These are phyloP conservation scores for Eupithecia subumbrata DNA, from an alignment of 2,888 invertebrate genomes.

Conservation along the genomic window DNA sequence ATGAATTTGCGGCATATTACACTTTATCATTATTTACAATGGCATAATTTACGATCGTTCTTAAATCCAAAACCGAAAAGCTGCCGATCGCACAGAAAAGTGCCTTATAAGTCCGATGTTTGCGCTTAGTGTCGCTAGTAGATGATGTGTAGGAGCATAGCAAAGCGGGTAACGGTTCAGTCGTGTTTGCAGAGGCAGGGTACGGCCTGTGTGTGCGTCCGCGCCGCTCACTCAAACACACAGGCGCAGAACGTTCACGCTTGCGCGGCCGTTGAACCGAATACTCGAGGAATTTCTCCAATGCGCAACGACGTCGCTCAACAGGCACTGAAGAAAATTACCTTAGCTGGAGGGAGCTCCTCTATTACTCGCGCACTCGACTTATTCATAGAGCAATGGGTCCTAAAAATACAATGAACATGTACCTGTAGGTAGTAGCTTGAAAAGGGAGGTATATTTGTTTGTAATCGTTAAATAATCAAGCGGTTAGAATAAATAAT, in stretches of 20 bases:
- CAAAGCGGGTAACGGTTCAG: conserved; percentile 76
- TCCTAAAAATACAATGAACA: not conserved
- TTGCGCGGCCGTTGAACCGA: conserved; percentile 82
- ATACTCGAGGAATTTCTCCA: conserved; percentile 83
- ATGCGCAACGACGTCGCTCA: conserved; percentile 63
- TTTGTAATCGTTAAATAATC: not conserved
- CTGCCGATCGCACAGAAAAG: not conserved
- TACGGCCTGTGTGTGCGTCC: conserved; percentile 70
- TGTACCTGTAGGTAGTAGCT: not conserved
- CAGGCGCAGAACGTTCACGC: conserved; percentile 67
- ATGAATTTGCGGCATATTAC: not conserved
- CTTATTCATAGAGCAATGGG: not conserved
- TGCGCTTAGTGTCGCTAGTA: conserved; percentile 56
- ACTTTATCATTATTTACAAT: not conserved
- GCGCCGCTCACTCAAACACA: conserved; percentile 68
- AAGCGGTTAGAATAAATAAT: not conserved
- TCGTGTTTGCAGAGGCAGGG: conserved; percentile 77
- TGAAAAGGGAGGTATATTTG: not conserved
- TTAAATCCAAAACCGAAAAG: not conserved
- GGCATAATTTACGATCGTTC: not conserved
- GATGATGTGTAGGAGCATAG: conserved; percentile 67
- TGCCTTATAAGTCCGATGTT: not conserved
- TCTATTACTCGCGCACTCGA: not conserved
- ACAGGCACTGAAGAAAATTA: conserved; percentile 74
- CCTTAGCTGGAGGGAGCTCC: conserved; percentile 55